Evolutionary conservation across 2,888 invertebrate genomes (phyloP).

Genomic region (Lomographa bimaculata): DNA sequence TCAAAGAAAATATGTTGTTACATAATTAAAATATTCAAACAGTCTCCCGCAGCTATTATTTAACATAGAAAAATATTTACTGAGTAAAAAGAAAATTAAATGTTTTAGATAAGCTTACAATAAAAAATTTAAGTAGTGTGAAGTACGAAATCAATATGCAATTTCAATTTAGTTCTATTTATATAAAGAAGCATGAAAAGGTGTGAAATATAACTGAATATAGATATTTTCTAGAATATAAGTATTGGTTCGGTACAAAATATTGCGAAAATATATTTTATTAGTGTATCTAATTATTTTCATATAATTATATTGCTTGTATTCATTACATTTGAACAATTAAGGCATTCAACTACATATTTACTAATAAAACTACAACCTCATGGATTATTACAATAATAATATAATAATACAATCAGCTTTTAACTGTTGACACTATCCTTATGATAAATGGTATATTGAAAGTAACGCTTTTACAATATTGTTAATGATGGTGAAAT

Average conservation of each 20-base stretch:
- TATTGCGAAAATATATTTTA: conserved; percentile 6
- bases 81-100: no score
- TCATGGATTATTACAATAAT: conserved; percentile 7
- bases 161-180: no score
- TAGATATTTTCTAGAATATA: no score
- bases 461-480: not conserved
- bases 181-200: no score
- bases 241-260: conserved; percentile 2
- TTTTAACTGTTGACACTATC: conserved; percentile 5
- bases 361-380: conserved; percentile 16
- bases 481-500: conserved; percentile 6
- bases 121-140: no score
- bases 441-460: conserved; percentile 8
- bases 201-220: no score
- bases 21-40: not conserved
- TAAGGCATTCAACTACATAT: conserved; percentile 20
- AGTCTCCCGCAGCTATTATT: no score
- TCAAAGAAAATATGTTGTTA: no score
- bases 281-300: not conserved
- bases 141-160: no score
- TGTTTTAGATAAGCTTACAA: no score
- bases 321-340: conserved; percentile 9
- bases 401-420: not conserved
- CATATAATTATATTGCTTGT: conserved; percentile 14
- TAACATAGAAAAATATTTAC: no score